These are phyloP conservation scores for Sminthurides aquaticus DNA, from an alignment of 2,888 invertebrate genomes.

Conservation along the genomic window DNA sequence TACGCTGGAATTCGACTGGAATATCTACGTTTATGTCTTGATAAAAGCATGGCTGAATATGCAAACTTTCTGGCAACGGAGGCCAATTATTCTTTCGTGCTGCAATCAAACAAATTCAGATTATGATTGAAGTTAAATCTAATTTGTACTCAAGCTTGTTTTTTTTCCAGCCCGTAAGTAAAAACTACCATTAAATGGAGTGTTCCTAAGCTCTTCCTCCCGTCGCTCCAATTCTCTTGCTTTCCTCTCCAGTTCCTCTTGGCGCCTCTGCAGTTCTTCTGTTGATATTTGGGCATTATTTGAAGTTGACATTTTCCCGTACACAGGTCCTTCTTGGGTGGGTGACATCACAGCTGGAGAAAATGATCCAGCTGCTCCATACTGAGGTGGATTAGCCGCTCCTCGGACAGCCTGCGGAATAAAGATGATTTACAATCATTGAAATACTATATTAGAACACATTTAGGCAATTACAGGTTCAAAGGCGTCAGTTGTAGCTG, in stretches of 20 bases:
- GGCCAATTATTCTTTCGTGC: constrained; percentile 94
- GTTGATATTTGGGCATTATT: constrained; percentile 38
- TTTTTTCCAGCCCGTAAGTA: background rate
- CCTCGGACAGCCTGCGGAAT: constrained; percentile 48
- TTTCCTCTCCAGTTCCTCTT: constrained; percentile 85
- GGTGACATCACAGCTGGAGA: constrained; percentile 44
- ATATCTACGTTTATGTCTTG: constrained; percentile 99
- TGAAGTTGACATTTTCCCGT: constrained; percentile 25
- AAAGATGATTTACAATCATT: constrained; percentile 6
- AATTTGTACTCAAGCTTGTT: too few species aligned
- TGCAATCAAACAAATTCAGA: constrained; percentile 44
- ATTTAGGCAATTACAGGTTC: constrained; percentile 30
- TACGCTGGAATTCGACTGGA: constrained; percentile 91
- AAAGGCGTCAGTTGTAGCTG: constrained; percentile 39
- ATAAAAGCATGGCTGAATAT: constrained; percentile 96
- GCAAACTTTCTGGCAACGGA: constrained; percentile 84
- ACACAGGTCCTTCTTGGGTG: constrained; percentile 39
- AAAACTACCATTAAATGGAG: constrained; percentile 50
- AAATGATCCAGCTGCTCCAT: constrained; percentile 36
- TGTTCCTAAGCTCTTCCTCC: constrained; percentile 71
- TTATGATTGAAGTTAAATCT: background rate
- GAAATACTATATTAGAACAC: background rate
- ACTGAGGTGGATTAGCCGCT: constrained; percentile 52
- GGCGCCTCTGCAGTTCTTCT: constrained; percentile 57
- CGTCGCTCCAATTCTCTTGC: constrained; percentile 79